Evolutionary conservation across 2,113 vertebrate genomes (phyloP).

Genomic region (Tauraco erythrolophus): DNA sequence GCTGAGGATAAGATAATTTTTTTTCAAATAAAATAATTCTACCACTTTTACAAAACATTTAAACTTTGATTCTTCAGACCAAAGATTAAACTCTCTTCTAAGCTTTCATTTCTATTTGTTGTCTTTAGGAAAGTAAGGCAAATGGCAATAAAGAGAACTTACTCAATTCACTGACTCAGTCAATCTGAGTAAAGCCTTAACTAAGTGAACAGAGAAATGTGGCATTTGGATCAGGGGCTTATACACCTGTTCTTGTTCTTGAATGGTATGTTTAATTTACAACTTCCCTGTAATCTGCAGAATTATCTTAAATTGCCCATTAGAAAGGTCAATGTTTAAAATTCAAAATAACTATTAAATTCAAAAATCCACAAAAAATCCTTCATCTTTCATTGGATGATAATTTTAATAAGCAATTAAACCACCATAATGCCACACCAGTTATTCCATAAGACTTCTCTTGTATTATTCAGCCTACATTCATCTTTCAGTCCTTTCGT

Average conservation of each 20-base stretch:
- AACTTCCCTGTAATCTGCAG: conserved; percentile 65
- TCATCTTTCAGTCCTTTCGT: not conserved
- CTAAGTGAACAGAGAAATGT: conserved; percentile 36
- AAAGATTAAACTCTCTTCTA: conserved; percentile 23
- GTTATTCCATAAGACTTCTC: not conserved
- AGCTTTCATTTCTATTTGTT: not conserved
- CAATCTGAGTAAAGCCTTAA: conserved; percentile 43
- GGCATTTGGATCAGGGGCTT: conserved; percentile 43
- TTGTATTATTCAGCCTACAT: not conserved
- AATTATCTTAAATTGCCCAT: conserved; percentile 60
- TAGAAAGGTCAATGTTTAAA: conserved; percentile 71
- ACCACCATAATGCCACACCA: conserved; percentile 38
- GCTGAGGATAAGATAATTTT: not conserved
- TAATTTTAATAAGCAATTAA: conserved; percentile 64
- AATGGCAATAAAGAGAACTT: not conserved
- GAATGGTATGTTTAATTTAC: conserved; percentile 67
- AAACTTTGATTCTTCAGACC: conserved; percentile 12
- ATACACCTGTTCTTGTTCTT: conserved; percentile 10
- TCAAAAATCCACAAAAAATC: conserved; percentile 64
- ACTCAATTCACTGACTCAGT: conserved; percentile 8
- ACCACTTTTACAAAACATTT: conserved; percentile 4
- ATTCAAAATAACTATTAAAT: conserved; percentile 46
- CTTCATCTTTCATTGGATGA: conserved; percentile 45
- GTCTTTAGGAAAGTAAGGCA: conserved; percentile 24
- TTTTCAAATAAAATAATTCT: not conserved